Evolutionary conservation across 2,888 invertebrate genomes (phyloP).

Genomic region (Dascillus cervinus): DNA sequence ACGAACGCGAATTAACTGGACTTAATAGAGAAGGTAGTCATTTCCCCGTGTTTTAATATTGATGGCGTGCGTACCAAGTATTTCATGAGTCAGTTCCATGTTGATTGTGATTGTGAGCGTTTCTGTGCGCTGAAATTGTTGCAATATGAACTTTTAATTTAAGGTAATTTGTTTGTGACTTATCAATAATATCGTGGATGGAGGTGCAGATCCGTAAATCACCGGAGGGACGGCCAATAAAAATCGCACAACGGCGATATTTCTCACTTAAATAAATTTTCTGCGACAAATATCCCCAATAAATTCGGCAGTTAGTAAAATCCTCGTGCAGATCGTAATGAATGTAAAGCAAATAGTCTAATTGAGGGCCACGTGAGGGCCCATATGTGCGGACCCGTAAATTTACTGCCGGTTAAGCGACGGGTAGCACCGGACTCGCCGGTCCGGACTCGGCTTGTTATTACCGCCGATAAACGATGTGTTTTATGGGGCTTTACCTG

Average conservation of each 20-base stretch:
- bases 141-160: neutral
- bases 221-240: too few species aligned
- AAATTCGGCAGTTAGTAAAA: slow-evolving; percentile 43
- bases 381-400: slow-evolving; percentile 34
- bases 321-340: slow-evolving; percentile 38
- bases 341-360: slow-evolving; percentile 43
- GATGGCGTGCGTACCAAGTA: slow-evolving; percentile 33
- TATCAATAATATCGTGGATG: neutral
- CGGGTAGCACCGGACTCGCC: slow-evolving; percentile 22
- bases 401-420: slow-evolving; percentile 29
- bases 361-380: slow-evolving; percentile 39
- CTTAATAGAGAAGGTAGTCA: slow-evolving; percentile 14
- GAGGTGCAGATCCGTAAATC: slow-evolving; percentile 22
- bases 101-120: slow-evolving; percentile 23
- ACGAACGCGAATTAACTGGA: slow-evolving; percentile 9
- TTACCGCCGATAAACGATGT: slow-evolving; percentile 30
- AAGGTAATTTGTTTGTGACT: neutral
- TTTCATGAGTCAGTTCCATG: slow-evolving; percentile 31
- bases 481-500: slow-evolving; percentile 28
- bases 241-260: slow-evolving; percentile 36
- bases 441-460: slow-evolving; percentile 26
- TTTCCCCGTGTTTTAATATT: slow-evolving; percentile 29
- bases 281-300: slow-evolving; percentile 39
- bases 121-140: too few species aligned
- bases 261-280: slow-evolving; percentile 38